A percentile compares a stretch with the other conserved stretches of the same genome.
These are phyloP conservation scores for Cydia strobilella DNA, from an alignment of 1,140 invertebrate genomes.

Conservation along the genomic window DNA sequence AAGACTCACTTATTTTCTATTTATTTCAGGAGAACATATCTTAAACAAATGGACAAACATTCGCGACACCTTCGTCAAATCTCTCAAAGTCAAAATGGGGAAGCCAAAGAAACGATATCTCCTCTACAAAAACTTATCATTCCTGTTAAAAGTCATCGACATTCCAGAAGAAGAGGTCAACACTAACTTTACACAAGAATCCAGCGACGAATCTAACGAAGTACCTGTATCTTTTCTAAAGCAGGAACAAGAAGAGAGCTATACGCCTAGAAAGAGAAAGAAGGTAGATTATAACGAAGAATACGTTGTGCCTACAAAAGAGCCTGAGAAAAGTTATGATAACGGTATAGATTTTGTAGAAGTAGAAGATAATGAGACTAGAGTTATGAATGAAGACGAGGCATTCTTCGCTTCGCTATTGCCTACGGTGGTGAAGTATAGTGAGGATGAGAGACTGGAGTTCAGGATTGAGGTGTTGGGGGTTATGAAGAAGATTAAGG, in stretches of 20 bases:
- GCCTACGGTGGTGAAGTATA: constrained; percentile 68
- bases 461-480: constrained; percentile 68
- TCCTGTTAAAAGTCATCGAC: constrained; percentile 52
- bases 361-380: constrained; percentile 56
- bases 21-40: constrained; percentile 61
- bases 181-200: background rate
- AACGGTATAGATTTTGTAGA: constrained; percentile 55
- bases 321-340: constrained; percentile 29
- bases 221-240: constrained; percentile 8
- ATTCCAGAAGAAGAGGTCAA: constrained; percentile 41
- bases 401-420: constrained; percentile 72
- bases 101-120: constrained; percentile 63
- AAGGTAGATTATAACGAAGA: constrained; percentile 14
- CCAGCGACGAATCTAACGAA: constrained; percentile 19
- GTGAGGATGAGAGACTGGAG: constrained; percentile 66
- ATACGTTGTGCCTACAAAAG: constrained; percentile 34
- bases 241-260: background rate
- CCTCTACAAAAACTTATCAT: constrained; percentile 60
- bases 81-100: constrained; percentile 57
- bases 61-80: constrained; percentile 66
- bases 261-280: background rate
- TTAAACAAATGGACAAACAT: constrained; percentile 70
- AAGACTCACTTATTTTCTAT: constrained; percentile 9
- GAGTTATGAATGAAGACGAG: constrained; percentile 74
- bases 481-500: constrained; percentile 70